Evolutionary conservation across 2,888 invertebrate species (phyloP).

Genomic region (Drosophila pseudotalamancana): DNA sequence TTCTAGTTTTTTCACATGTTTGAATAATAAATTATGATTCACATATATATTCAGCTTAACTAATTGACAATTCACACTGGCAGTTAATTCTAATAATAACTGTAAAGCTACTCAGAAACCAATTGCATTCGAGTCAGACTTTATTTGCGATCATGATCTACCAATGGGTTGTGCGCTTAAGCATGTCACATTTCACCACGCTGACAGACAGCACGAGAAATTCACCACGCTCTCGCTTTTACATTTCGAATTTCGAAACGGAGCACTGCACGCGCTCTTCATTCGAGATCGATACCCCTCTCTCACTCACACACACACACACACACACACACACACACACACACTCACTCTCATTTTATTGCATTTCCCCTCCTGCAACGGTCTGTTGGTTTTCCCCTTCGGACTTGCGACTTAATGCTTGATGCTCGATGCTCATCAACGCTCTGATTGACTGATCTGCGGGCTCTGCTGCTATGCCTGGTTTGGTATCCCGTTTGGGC

Average conservation of each 20-base stretch:
- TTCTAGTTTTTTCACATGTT: too few species aligned
- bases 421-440: conserved; percentile 30
- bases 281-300: neutral
- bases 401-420: neutral
- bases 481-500: neutral
- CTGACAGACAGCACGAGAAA: neutral
- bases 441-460: conserved; percentile 41
- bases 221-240: conserved; percentile 38
- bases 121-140: conserved; percentile 41
- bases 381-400: neutral
- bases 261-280: conserved; percentile 14
- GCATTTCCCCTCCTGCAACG: conserved; percentile 49
- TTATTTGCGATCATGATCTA: conserved; percentile 23
- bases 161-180: conserved; percentile 26
- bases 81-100: neutral
- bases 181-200: conserved; percentile 53
- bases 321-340: too few species aligned
- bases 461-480: conserved; percentile 16
- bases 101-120: conserved; percentile 32
- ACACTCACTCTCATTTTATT: neutral
- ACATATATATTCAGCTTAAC: too few species aligned
- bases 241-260: conserved; percentile 73
- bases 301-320: neutral
- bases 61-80: neutral
- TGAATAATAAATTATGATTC: too few species aligned